These are phyloP conservation scores for Argyrosomus regius DNA, from an alignment of 2,797 vertebrate species.

Conservation along the genomic window DNA sequence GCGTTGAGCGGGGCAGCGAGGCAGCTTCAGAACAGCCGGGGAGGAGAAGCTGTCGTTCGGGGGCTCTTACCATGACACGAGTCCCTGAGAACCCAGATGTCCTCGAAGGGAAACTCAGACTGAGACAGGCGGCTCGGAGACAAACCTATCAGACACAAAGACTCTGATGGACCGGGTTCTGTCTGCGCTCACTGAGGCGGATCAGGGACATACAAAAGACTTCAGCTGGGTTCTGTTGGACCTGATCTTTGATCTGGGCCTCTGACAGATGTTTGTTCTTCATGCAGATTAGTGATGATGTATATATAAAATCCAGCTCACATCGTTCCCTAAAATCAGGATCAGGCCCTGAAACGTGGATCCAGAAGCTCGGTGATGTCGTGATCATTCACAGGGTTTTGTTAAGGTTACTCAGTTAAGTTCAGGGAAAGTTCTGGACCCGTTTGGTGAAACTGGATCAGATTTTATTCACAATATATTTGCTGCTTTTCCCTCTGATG, in stretches of 20 bases:
- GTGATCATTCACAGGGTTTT: too few relatives aligned
- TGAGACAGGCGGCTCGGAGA: conserved; percentile 77
- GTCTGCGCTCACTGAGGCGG: conserved; percentile 24
- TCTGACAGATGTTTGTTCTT: background rate
- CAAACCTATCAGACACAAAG: conserved; percentile 84
- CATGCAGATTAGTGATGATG: conserved; percentile 14
- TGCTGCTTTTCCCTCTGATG: too few relatives aligned
- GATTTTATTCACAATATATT: too few relatives aligned
- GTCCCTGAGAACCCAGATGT: conserved; percentile 87
- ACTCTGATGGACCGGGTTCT: conserved; percentile 68
- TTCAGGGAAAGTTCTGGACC: too few relatives aligned
- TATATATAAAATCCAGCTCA: too few relatives aligned
- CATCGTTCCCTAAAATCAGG: too few relatives aligned
- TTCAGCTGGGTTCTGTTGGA: background rate
- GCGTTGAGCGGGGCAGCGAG: conserved; percentile 54
- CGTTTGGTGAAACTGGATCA: too few relatives aligned
- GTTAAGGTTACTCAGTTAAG: too few relatives aligned
- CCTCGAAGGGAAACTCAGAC: conserved; percentile 79
- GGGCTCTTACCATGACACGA: conserved; percentile 83
- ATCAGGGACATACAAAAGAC: background rate
- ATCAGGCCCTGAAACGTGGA: too few relatives aligned
- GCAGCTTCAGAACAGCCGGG: conserved; percentile 58
- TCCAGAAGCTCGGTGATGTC: too few relatives aligned
- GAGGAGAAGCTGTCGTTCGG: conserved; percentile 22
- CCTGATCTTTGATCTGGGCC: background rate